Conservation (phyloP, 2,797 vertebrate genomes). For the Enteromius unitaeniatus region DNA sequence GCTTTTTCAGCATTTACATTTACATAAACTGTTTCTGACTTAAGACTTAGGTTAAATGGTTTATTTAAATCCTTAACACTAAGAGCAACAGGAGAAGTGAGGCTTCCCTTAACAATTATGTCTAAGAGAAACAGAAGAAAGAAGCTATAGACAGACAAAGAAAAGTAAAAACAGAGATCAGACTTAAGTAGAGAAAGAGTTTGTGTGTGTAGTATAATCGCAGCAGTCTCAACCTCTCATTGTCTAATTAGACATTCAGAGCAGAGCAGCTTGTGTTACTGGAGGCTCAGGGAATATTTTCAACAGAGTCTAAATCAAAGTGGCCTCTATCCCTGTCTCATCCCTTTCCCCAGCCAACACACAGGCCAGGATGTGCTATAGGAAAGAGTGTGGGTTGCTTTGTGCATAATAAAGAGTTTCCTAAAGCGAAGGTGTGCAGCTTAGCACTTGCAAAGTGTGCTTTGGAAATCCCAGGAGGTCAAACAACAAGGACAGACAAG, state of each 20-base stretch:
- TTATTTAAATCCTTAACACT: no score
- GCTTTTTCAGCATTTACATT: background rate
- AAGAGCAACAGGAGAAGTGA: background rate
- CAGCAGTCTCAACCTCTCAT: conserved; percentile 61
- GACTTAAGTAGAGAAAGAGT: conserved; percentile 33
- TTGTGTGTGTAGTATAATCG: conserved; percentile 55
- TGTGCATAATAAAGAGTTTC: conserved; percentile 52
- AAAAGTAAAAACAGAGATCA: conserved; percentile 28
- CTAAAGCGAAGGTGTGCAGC: conserved; percentile 38
- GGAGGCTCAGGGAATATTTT: conserved; percentile 67
- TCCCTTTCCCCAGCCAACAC: conserved; percentile 52
- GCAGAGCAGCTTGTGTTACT: conserved; percentile 57
- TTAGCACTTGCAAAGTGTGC: conserved; percentile 6
- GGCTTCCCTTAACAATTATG: background rate
- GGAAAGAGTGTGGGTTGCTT: conserved; percentile 59
- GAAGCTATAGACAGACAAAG: background rate
- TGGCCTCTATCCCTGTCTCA: conserved; percentile 59
- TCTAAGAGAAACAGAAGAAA: conserved; percentile 9
- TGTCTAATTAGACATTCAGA: conserved; percentile 68
- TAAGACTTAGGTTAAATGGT: background rate
- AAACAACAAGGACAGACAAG: background rate
- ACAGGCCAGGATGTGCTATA: conserved; percentile 59
- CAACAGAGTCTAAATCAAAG: conserved; percentile 67
- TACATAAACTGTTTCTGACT: background rate
- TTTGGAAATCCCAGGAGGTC: background rate